Percentiles rank a stretch among this genome's conserved stretches.
phyloP scores from a whole-genome alignment of 2,888 invertebrate genomes.

The Morpho achilles region DNA sequence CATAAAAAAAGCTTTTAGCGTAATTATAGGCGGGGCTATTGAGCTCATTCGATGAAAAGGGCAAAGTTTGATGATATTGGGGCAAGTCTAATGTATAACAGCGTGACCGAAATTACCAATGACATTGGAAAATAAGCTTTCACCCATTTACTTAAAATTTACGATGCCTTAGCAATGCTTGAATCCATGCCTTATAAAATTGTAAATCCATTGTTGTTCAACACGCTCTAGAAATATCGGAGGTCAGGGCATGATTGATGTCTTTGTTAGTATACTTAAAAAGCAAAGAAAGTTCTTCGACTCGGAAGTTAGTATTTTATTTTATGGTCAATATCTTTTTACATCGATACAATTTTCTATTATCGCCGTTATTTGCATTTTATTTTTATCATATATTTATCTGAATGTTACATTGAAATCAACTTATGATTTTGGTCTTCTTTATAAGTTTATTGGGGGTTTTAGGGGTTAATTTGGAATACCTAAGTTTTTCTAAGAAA shows the following conservation, averaged over 20 bases:
- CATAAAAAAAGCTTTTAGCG: no score
- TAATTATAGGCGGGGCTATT: conserved; percentile 13
- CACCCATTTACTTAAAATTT: conserved; percentile 6
- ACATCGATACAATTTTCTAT: no score
- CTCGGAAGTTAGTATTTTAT: conserved; percentile 21
- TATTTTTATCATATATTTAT: no score
- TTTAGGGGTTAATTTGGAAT: no score
- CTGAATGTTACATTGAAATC: no score
- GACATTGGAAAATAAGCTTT: conserved; percentile 17
- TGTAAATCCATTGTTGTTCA: conserved; percentile 41
- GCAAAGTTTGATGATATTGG: conserved; percentile 50
- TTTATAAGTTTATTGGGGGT: no score
- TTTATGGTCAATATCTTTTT: no score
- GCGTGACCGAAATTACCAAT: conserved; percentile 25
- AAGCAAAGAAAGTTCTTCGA: conserved; percentile 33
- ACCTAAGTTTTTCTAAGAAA: no score
- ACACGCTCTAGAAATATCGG: conserved; percentile 47
- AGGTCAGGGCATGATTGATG: conserved; percentile 52
- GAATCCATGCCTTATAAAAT: conserved; percentile 24
- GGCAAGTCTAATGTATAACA: conserved; percentile 39
- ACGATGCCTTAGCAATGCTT: background rate
- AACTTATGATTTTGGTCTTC: no score
- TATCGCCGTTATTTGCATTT: no score
- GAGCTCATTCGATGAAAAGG: conserved; percentile 37
- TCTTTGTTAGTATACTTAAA: conserved; percentile 39